These are phyloP conservation scores for Lithosia quadra DNA, from an alignment of 2,888 invertebrate species.

Conservation along the genomic window DNA sequence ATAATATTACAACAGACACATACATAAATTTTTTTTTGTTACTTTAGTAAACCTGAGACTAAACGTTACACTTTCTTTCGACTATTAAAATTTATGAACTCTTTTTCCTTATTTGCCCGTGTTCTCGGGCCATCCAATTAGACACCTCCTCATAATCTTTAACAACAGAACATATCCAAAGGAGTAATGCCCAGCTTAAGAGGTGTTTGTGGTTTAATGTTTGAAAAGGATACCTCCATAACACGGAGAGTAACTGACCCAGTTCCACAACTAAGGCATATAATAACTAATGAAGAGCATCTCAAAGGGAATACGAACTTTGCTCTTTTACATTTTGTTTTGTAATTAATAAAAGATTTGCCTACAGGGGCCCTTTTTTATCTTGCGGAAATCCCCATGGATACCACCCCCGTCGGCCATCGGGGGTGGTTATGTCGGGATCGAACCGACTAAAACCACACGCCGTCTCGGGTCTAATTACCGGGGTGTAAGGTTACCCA, in stretches of 20 bases:
- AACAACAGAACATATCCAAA: neutral
- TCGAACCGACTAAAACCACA: too few species aligned
- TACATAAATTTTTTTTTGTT: too few species aligned
- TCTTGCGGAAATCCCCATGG: too few species aligned
- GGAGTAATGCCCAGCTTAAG: neutral
- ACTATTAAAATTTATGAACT: neutral
- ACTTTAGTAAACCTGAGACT: too few species aligned
- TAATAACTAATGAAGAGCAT: neutral
- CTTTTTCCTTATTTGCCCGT: neutral
- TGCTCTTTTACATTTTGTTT: neutral
- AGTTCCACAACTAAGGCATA: conserved; percentile 2
- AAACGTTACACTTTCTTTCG: neutral
- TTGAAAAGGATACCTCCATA: conserved; percentile 1
- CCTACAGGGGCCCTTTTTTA: too few species aligned
- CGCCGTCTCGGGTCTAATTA: too few species aligned
- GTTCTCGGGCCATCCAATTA: conserved; percentile 3
- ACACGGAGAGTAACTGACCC: neutral
- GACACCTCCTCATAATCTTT: neutral
- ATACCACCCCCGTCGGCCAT: too few species aligned
- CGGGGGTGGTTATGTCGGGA: too few species aligned
- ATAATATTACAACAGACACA: too few species aligned
- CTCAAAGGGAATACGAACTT: conserved; percentile 3
- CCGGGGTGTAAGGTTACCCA: too few species aligned
- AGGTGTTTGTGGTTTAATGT: conserved; percentile 9
- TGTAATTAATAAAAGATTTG: neutral